Conservation (phyloP, 2,797 vertebrate genomes). For the Hydrolagus colliei region DNA sequence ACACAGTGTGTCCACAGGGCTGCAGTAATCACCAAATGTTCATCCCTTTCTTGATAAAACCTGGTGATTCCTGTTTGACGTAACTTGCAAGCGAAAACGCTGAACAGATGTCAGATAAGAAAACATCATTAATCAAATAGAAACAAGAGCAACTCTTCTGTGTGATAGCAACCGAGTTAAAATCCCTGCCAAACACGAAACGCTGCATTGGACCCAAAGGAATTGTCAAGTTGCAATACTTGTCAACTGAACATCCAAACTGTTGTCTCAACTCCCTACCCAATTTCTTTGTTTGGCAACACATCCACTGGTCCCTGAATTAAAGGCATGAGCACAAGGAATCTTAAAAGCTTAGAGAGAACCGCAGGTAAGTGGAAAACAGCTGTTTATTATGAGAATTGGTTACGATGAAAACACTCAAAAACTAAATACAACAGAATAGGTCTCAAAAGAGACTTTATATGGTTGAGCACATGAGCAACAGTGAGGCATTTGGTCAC, state of each 20-base stretch:
- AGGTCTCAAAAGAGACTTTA: slow-evolving; percentile 31
- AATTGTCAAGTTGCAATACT: no score
- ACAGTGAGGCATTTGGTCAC: slow-evolving; percentile 30
- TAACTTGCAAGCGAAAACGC: no score
- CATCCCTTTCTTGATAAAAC: not conserved
- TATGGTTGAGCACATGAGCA: slow-evolving; percentile 23
- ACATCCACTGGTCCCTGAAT: not conserved
- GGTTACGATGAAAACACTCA: slow-evolving; percentile 22
- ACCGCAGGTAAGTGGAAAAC: not conserved
- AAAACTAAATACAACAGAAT: slow-evolving; percentile 24
- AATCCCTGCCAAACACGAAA: no score
- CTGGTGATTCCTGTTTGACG: not conserved
- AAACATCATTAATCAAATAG: no score
- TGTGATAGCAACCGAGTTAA: no score
- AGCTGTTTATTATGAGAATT: slow-evolving; percentile 8
- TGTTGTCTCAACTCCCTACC: no score
- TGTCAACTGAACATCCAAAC: no score
- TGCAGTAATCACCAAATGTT: not conserved
- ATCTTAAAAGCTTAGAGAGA: not conserved
- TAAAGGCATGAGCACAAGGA: not conserved
- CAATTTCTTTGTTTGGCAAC: no score
- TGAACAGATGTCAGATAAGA: no score
- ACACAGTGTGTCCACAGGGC: not conserved
- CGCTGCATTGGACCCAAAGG: no score
- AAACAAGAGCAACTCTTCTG: no score